These are phyloP conservation scores for Brachionus manjavacas DNA, from an alignment of 1,140 invertebrate genomes.

Conservation along the genomic window DNA sequence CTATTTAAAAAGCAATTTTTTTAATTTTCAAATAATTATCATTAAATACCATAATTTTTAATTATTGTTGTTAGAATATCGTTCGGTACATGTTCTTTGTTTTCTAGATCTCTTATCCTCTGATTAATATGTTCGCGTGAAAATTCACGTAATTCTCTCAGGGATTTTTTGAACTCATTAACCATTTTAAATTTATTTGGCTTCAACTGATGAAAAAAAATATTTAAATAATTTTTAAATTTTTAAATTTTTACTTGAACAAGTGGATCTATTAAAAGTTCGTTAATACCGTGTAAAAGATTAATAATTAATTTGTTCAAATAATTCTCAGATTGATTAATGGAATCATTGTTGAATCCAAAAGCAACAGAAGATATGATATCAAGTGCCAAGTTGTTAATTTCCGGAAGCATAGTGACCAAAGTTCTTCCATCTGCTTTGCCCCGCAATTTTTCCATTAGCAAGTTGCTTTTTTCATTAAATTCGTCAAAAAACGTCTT, in stretches of 20 bases:
- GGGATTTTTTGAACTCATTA: neutral
- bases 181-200: neutral
- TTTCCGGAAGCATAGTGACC: neutral
- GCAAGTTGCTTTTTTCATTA: neutral
- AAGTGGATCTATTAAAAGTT: neutral
- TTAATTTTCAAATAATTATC: neutral
- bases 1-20: neutral
- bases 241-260: neutral
- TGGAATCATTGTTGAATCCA: constrained; percentile 12
- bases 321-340: constrained; percentile 2
- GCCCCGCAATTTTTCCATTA: constrained; percentile 25
- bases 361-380: constrained; percentile 26
- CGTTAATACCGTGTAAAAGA: neutral
- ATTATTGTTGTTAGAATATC: constrained; percentile 29
- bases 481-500: neutral
- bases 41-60: neutral
- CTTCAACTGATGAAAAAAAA: neutral
- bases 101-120: neutral
- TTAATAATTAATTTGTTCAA: neutral
- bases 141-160: neutral
- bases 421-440: neutral
- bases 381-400: constrained; percentile 17
- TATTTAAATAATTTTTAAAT: neutral
- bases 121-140: neutral
- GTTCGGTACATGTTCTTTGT: neutral